Evolutionary conservation across 2,113 vertebrate genomes (phyloP).

Genomic region (Megaptera novaeangliae): DNA sequence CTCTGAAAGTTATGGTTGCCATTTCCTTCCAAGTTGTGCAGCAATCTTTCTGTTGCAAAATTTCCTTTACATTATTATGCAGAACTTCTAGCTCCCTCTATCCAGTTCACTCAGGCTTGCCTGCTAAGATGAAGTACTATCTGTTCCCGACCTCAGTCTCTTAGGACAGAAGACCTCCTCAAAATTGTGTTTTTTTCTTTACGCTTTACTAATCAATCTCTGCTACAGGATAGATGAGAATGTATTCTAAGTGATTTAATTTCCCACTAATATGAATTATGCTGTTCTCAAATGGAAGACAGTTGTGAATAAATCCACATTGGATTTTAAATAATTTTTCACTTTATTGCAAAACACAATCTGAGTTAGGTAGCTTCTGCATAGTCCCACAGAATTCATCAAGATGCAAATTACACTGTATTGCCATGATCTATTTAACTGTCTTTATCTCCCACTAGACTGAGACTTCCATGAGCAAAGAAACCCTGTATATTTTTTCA

Average conservation of each 20-base stretch:
- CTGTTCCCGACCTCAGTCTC: background rate
- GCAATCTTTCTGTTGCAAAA: background rate
- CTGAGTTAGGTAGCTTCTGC: background rate
- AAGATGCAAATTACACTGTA: background rate
- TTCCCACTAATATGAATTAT: background rate
- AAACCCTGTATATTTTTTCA: background rate
- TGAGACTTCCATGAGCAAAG: background rate
- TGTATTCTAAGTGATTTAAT: background rate
- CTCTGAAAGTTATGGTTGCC: background rate
- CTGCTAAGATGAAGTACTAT: background rate
- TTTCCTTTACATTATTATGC: background rate
- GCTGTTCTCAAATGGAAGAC: background rate
- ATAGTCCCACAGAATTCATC: background rate
- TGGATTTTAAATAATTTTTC: background rate
- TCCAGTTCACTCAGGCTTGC: background rate
- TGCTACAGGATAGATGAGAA: background rate
- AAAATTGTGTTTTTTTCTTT: background rate
- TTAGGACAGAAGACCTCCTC: background rate
- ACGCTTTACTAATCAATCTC: background rate
- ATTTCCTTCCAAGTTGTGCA: background rate
- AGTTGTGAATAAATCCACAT: background rate
- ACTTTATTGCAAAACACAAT: background rate
- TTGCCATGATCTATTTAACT: background rate
- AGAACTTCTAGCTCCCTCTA: background rate
- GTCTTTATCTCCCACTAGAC: background rate